Base-by-base conservation (phyloP, 1,140 invertebrate species). In the Zaprionus lachaisei region DNA sequence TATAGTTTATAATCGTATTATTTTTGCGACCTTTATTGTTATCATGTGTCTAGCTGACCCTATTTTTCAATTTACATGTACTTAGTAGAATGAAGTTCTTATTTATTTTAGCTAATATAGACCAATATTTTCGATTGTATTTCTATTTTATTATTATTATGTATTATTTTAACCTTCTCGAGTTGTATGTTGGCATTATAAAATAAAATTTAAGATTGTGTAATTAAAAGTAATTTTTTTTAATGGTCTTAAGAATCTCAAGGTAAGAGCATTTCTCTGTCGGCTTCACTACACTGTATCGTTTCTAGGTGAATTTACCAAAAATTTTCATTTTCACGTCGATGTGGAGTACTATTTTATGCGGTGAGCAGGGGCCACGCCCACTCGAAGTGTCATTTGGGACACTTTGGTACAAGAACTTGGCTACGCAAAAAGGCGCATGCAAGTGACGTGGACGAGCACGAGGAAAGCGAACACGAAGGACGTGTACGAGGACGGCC, bases 361-460 rank as follows among this genome's bases (percentile, higher is more conserved):
- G 83, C 65, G 82, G 80, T 37, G 22, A 15, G 28, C 51, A 57
- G 38, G 12, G 62, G 67, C 80, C 62, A 58, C 80, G 47, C 41
- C 72, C 70, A 71, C 57, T 69, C 51, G 56, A 58, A 87, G 78
- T 84, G 81, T 81, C 84, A 83, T 76, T 87, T 83, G 74, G 61
- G 56, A 81, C 81, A 87, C 84, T 87, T 87, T 68, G 74, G 80
- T 78, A 89, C 84, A 89, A 80, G 41, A 73, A 89, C 84, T 87
- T 87, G 84, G 67, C 77, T 72, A 89, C 78, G 84, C 84, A 87
- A 87, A 87, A 87, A 81, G 84, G 84, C 84, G 80, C 68, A 87
- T 84, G 78, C 71, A 83, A 87, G 78, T 89, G 84, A 81, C 81
- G 57, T 60, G 64, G 63, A 67, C 72, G 61, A 83, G 80, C 51